Evolutionary conservation across 2,113 vertebrate species (phyloP).

Genomic region (Andinoacara biseriatus): DNA sequence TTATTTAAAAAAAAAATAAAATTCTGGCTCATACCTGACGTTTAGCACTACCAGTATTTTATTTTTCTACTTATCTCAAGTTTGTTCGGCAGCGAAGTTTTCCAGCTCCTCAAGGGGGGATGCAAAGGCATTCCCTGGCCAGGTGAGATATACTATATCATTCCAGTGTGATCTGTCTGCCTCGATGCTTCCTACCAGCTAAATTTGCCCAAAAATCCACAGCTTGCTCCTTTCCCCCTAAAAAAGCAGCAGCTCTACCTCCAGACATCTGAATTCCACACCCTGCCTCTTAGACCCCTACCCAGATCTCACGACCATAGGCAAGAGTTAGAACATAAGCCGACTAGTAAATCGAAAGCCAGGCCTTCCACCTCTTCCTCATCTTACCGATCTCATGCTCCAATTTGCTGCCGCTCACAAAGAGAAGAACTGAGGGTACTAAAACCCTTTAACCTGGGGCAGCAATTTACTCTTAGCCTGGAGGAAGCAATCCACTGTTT

Average conservation of each 20-base stretch:
- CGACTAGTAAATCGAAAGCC: background rate
- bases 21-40: background rate
- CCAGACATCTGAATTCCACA: background rate
- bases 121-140: background rate
- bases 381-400: background rate
- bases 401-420: background rate
- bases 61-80: background rate
- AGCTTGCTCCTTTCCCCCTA: background rate
- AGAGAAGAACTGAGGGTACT: background rate
- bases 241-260: background rate
- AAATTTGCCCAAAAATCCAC: background rate
- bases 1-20: background rate
- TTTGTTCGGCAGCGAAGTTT: background rate
- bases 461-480: background rate
- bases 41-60: background rate
- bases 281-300: background rate
- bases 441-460: background rate
- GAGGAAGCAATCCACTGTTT: constrained; percentile 6
- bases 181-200: background rate
- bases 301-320: background rate
- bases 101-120: background rate
- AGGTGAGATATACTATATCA: background rate
- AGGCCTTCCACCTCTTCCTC: background rate
- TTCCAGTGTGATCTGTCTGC: background rate
- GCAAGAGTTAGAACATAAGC: background rate